Evolutionary conservation across 2,888 invertebrate genomes (phyloP).

Genomic region (Ethmia dodecea): DNA sequence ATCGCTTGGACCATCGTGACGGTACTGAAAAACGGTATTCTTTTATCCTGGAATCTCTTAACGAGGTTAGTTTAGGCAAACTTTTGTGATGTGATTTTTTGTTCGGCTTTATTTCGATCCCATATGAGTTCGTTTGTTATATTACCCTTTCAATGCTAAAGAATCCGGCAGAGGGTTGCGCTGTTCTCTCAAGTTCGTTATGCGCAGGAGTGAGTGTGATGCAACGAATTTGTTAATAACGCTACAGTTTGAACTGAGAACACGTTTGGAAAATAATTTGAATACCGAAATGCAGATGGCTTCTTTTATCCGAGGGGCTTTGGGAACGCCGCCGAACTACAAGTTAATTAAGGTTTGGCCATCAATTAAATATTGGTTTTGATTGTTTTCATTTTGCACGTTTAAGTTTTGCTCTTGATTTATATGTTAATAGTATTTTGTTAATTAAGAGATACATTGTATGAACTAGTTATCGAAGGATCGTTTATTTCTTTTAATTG

Average conservation of each 20-base stretch:
- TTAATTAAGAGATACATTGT: conserved; percentile 5
- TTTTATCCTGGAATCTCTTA: conserved; percentile 75
- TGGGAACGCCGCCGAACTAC: conserved; percentile 60
- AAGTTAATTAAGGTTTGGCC: conserved; percentile 76
- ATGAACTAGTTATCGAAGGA: neutral
- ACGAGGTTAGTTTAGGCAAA: conserved; percentile 77
- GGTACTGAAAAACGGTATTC: conserved; percentile 76
- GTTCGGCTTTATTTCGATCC: conserved; percentile 64
- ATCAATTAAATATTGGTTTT: conserved; percentile 75
- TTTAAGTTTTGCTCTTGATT: conserved; percentile 58
- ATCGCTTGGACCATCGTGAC: conserved; percentile 69
- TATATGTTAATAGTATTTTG: conserved; percentile 42
- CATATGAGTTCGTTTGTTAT: conserved; percentile 66
- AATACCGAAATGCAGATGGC: conserved; percentile 76
- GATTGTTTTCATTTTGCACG: conserved; percentile 66
- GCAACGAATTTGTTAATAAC: conserved; percentile 47
- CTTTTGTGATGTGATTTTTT: conserved; percentile 74
- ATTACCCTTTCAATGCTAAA: conserved; percentile 48
- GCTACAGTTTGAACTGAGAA: conserved; percentile 51
- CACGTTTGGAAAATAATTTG: conserved; percentile 76
- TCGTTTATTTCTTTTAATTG: too few relatives aligned
- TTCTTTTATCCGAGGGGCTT: conserved; percentile 67
- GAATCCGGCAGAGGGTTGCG: conserved; percentile 49
- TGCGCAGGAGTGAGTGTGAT: conserved; percentile 73
- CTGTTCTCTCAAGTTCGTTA: conserved; percentile 40